These are phyloP conservation scores for Cremastinae sp. DNA, from an alignment of 2,888 invertebrate species.

Conservation along the genomic window DNA sequence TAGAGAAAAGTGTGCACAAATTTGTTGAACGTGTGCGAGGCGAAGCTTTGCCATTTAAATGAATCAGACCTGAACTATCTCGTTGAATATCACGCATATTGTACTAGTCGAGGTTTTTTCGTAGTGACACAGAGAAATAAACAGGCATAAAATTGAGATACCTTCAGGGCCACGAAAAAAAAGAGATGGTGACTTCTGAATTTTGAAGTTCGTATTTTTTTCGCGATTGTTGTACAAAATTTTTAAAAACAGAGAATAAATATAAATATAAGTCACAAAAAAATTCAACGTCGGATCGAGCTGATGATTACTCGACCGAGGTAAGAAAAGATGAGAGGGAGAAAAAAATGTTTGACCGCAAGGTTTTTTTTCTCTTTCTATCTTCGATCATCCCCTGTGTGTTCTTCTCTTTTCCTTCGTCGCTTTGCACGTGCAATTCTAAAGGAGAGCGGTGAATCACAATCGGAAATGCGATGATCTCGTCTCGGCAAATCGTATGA, in stretches of 20 bases:
- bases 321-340: conserved; percentile 18
- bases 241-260: not conserved
- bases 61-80: conserved; percentile 78
- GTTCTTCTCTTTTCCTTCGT: conserved; percentile 50
- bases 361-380: conserved; percentile 56
- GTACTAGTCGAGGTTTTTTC: conserved; percentile 66
- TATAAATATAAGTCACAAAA: too few species aligned
- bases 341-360: conserved; percentile 69
- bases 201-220: too few species aligned
- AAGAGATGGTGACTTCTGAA: too few species aligned
- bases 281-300: conserved; percentile 63
- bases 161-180: conserved; percentile 6
- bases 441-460: conserved; percentile 69
- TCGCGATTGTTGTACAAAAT: not conserved
- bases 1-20: conserved; percentile 14
- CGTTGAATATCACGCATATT: conserved; percentile 66
- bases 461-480: conserved; percentile 63
- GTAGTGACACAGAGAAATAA: conserved; percentile 67
- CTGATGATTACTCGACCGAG: conserved; percentile 58
- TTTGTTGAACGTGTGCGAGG: conserved; percentile 46
- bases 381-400: conserved; percentile 5
- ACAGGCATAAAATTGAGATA: conserved; percentile 36
- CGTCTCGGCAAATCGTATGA: conserved; percentile 22
- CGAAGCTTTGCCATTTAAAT: conserved; percentile 58
- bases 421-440: conserved; percentile 75